These are phyloP conservation scores for Monochamus alternatus DNA, from an alignment of 2,888 invertebrate species.

Conservation along the genomic window DNA sequence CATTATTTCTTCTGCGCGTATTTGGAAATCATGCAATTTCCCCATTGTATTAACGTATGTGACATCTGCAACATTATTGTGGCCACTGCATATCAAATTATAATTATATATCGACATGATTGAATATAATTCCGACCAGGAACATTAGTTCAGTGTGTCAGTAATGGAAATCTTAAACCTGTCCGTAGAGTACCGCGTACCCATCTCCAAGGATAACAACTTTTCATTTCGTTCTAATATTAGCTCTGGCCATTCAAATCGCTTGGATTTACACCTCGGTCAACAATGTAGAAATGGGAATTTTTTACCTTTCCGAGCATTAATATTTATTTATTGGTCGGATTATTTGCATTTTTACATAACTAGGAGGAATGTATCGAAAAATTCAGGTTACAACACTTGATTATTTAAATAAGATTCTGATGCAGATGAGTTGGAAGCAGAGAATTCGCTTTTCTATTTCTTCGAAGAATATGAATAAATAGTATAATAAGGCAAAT, in stretches of 20 bases:
- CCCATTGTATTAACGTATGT: too few relatives aligned
- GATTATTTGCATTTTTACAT: conserved; percentile 17
- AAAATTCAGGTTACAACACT: background rate
- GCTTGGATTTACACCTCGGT: conserved; percentile 6
- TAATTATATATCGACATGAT: background rate
- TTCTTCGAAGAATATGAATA: too few relatives aligned
- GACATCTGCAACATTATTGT: background rate
- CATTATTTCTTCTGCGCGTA: too few relatives aligned
- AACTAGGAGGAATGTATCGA: conserved; percentile 3
- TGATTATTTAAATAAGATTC: background rate
- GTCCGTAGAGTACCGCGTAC: conserved; percentile 32
- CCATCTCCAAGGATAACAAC: conserved; percentile 64
- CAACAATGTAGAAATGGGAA: conserved; percentile 32
- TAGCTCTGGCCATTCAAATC: conserved; percentile 44
- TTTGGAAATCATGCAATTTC: too few relatives aligned
- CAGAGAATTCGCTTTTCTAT: too few relatives aligned
- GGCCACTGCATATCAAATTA: background rate
- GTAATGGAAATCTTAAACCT: conserved; percentile 35
- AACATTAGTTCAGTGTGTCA: conserved; percentile 41
- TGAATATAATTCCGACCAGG: conserved; percentile 4
- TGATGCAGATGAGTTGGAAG: too few relatives aligned
- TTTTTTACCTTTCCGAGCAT: conserved; percentile 22
- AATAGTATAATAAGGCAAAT: too few relatives aligned
- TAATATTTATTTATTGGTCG: conserved; percentile 7
- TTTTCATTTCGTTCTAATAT: conserved; percentile 61